These are phyloP conservation scores for Paramormyrops kingsleyae DNA, from an alignment of 2,113 vertebrate genomes.

Conservation along the genomic window DNA sequence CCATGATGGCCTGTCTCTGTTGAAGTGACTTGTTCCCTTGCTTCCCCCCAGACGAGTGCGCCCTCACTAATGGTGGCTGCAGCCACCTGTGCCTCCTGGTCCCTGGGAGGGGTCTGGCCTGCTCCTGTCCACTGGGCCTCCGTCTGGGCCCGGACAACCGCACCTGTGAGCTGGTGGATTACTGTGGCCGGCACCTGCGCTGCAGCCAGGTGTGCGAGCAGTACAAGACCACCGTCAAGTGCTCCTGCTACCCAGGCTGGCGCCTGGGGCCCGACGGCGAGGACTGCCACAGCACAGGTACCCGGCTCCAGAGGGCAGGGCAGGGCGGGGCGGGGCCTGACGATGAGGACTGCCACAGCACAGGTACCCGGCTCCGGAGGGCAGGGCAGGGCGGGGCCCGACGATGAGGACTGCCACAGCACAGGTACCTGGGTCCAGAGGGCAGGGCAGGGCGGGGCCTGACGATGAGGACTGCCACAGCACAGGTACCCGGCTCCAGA, in stretches of 20 bases:
- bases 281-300: constrained; percentile 82
- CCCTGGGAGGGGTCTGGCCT: constrained; percentile 84
- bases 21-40: constrained; percentile 8
- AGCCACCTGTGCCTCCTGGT: constrained; percentile 89
- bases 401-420: neutral
- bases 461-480: neutral
- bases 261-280: constrained; percentile 78
- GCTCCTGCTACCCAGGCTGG: constrained; percentile 94
- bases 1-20: neutral
- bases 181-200: constrained; percentile 80
- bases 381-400: neutral
- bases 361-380: constrained; percentile 55
- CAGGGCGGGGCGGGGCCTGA: constrained; percentile 53
- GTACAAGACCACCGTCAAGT: constrained; percentile 88
- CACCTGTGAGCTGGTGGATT: constrained; percentile 86
- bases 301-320: neutral
- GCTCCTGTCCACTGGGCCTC: constrained; percentile 82
- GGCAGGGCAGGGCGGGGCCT: too few relatives aligned
- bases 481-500: too few relatives aligned
- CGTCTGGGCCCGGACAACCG: constrained; percentile 78
- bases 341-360: constrained; percentile 80
- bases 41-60: constrained; percentile 72
- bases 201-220: constrained; percentile 96
- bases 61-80: constrained; percentile 86
- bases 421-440: too few relatives aligned